Percentiles rank a stretch among this genome's conserved stretches.
phyloP scores from a whole-genome alignment of 2,888 invertebrate species.

The Dicycla oo region DNA sequence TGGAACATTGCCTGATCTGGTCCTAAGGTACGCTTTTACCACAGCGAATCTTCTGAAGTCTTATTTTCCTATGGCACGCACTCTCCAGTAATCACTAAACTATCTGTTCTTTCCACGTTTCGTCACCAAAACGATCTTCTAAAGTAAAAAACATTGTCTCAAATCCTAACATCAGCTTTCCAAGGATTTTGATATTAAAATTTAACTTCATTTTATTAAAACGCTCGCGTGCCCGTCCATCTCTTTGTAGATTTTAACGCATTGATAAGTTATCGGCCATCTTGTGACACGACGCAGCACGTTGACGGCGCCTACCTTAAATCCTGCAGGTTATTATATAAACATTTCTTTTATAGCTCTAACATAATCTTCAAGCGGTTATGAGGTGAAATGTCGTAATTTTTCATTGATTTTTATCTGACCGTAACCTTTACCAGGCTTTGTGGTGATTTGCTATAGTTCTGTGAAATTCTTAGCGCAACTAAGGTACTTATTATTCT shows the following conservation, averaged over 20 bases:
- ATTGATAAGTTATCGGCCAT: slow-evolving; percentile 71
- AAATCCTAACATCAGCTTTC: slow-evolving; percentile 20
- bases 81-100: too few relatives aligned
- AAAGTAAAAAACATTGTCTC: slow-evolving; percentile 26
- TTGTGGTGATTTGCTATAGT: neutral
- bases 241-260: slow-evolving; percentile 68
- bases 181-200: slow-evolving; percentile 58
- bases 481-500: too few relatives aligned
- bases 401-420: slow-evolving; percentile 30
- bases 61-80: neutral
- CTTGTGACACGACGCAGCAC: slow-evolving; percentile 70
- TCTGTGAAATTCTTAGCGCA: neutral
- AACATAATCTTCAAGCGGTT: slow-evolving; percentile 50
- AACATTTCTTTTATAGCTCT: slow-evolving; percentile 52
- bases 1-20: neutral
- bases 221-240: slow-evolving; percentile 65
- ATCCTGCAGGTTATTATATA: slow-evolving; percentile 57
- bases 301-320: slow-evolving; percentile 70
- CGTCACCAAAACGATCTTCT: neutral
- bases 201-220: slow-evolving; percentile 59
- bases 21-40: neutral
- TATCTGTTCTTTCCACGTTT: neutral
- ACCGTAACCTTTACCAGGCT: neutral
- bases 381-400: slow-evolving; percentile 27
- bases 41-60: neutral